phyloP scores from a whole-genome alignment of 2,888 invertebrate species.

The Protophormia terraenovae region DNA sequence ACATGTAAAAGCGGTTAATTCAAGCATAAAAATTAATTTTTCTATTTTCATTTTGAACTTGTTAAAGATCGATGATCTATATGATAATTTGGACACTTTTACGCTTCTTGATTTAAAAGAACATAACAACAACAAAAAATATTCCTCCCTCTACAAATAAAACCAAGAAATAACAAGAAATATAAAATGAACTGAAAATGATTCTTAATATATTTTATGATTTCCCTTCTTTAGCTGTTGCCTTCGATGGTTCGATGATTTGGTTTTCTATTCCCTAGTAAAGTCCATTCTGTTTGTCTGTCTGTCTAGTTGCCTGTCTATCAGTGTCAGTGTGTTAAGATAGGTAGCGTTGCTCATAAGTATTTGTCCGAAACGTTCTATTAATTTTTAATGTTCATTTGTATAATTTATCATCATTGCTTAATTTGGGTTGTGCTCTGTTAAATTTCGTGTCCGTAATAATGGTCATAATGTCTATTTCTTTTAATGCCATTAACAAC shows the following conservation, averaged over 20 bases:
- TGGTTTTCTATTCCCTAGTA: neutral
- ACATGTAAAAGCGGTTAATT: conserved; percentile 59
- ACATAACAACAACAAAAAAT: neutral
- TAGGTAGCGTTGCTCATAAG: neutral
- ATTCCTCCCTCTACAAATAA: neutral
- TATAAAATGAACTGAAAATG: conserved; percentile 38
- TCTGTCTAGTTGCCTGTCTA: neutral
- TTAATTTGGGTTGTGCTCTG: conserved; percentile 68
- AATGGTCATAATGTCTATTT: conserved; percentile 67
- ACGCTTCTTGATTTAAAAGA: conserved; percentile 60
- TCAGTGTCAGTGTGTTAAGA: conserved; percentile 21
- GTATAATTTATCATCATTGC: conserved; percentile 67
- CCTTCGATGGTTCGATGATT: neutral
- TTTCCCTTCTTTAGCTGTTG: conserved; percentile 44
- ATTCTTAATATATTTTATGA: conserved; percentile 56
- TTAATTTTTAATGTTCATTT: conserved; percentile 63
- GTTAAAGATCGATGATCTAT: conserved; percentile 66
- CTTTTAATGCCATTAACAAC: conserved; percentile 60
- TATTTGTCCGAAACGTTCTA: conserved; percentile 61
- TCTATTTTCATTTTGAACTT: conserved; percentile 16
- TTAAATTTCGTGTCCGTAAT: conserved; percentile 64
- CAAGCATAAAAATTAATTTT: conserved; percentile 54
- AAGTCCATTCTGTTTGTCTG: neutral
- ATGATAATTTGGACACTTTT: conserved; percentile 67
- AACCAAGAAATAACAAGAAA: neutral